Percentiles rank a stretch among this genome's conserved stretches.
phyloP scores from a whole-genome alignment of 2,797 vertebrate genomes.

The Syngnathus rostellatus region DNA sequence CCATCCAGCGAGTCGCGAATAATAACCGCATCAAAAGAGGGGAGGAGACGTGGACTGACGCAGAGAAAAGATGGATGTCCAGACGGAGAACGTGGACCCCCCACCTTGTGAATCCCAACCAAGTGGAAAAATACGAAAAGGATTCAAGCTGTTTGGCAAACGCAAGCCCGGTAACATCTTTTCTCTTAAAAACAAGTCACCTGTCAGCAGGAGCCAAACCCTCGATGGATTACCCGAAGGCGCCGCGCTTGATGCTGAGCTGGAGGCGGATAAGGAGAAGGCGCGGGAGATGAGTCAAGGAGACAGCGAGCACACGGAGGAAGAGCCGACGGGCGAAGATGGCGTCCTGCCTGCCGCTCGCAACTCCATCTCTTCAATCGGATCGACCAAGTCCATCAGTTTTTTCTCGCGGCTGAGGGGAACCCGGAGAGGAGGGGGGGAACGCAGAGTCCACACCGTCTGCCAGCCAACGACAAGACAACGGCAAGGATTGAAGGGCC shows the following conservation, averaged over 20 bases:
- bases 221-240: conserved; percentile 81
- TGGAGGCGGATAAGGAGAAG: conserved; percentile 52
- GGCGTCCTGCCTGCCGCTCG: conserved; percentile 56
- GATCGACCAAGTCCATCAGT: conserved; percentile 81
- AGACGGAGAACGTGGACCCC: conserved; percentile 77
- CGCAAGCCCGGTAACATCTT: conserved; percentile 90
- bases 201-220: conserved; percentile 79
- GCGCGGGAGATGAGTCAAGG: conserved; percentile 47
- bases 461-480: conserved; percentile 74
- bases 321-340: conserved; percentile 60
- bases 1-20: conserved; percentile 23
- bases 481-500: conserved; percentile 80
- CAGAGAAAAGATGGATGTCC: conserved; percentile 84
- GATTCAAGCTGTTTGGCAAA: conserved; percentile 93
- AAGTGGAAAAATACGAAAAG: conserved; percentile 90
- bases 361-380: conserved; percentile 73
- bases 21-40: conserved; percentile 26
- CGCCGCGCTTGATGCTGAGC: conserved; percentile 53
- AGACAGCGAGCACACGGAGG: conserved; percentile 61
- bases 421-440: conserved; percentile 64
- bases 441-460: conserved; percentile 73
- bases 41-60: conserved; percentile 29
- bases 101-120: conserved; percentile 82
- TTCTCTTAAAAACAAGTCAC: conserved; percentile 79
- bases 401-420: conserved; percentile 84